Evolutionary conservation across 2,797 vertebrate genomes (phyloP), one percentile per base, ranked within the genome.

Genomic region (Syngnathus acus): DNA sequence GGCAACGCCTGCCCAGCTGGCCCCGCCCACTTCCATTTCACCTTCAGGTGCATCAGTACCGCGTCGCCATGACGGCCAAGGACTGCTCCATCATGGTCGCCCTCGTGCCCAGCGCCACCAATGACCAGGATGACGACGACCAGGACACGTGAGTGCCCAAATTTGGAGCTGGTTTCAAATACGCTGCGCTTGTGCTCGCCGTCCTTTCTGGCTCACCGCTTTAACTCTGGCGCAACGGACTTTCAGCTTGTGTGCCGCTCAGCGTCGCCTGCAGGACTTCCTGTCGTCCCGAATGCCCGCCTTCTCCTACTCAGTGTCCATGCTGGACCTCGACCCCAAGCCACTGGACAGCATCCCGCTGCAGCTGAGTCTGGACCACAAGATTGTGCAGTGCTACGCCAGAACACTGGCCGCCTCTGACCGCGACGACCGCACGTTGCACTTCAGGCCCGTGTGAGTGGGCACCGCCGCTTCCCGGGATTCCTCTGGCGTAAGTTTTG

Each of bases 11-110:
- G 17, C 3, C 8, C 16, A 37, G 17, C 39, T 13, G 6, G 17
- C 32, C 26, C 17, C 17, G 4, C 6, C 32, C 45, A 9, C 19
- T n/a, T 50, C 17, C 47, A 9, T 60, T 68, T 64, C 32, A 4
- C 23, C 69, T 55, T 3, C 65, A 99, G 97, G 92, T 98, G 73
- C 95, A 96, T 75, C 97, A 99, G 79, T 98, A 98, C 85, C 91
- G 96, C 54, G 94, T 94, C 5, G 92, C 95, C 63, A 97, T 97
- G 95, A 99, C 97, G 0, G 94, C 95, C 23, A 99, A 99, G 79
- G 97, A 99, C 88, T 98, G 97, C 82, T 98, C 96, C 70, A 89
- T 98, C 76, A 98, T 99, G 95, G 93, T 97, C 0, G 87, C 93
- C 2, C 92, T 99, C 19, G 93, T 94, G 3, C 94, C 96, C 8